A percentile compares a stretch with the other conserved stretches of the same genome.
These are phyloP conservation scores for Pyrochroa serraticornis DNA, from an alignment of 2,888 invertebrate species.

Conservation along the genomic window DNA sequence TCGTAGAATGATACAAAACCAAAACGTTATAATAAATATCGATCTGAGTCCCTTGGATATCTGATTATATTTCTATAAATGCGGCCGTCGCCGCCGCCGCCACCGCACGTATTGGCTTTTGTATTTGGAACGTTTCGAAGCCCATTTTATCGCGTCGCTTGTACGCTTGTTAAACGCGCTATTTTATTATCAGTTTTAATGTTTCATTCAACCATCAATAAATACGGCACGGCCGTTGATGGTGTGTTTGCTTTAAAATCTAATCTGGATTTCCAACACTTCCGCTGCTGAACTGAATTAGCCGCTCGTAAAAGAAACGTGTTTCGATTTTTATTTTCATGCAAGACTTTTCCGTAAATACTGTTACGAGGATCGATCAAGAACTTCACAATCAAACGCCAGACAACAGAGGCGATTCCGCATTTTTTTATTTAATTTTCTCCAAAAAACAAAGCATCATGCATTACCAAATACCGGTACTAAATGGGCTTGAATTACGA, in stretches of 20 bases:
- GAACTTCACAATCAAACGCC: no score
- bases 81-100: slow-evolving; percentile 22
- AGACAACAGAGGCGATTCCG: no score
- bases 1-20: slow-evolving; percentile 31
- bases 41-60: slow-evolving; percentile 31
- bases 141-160: slow-evolving; percentile 15
- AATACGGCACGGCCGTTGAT: slow-evolving; percentile 22
- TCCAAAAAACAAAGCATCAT: no score
- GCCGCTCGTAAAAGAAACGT: no score
- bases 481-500: no score
- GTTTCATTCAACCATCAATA: slow-evolving; percentile 28
- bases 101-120: slow-evolving; percentile 19
- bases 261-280: no score
- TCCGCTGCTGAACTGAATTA: no score
- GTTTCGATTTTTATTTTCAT: no score
- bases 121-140: slow-evolving; percentile 23
- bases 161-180: slow-evolving; percentile 22
- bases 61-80: slow-evolving; percentile 36
- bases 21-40: slow-evolving; percentile 33
- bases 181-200: slow-evolving; percentile 31
- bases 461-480: no score
- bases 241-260: slow-evolving; percentile 9
- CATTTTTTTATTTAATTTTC: no score
- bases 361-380: no score
- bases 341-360: no score